Base-by-base conservation (phyloP, 35 echinoderm and acorn worm genomes). In the Lytechinus pictus region DNA sequence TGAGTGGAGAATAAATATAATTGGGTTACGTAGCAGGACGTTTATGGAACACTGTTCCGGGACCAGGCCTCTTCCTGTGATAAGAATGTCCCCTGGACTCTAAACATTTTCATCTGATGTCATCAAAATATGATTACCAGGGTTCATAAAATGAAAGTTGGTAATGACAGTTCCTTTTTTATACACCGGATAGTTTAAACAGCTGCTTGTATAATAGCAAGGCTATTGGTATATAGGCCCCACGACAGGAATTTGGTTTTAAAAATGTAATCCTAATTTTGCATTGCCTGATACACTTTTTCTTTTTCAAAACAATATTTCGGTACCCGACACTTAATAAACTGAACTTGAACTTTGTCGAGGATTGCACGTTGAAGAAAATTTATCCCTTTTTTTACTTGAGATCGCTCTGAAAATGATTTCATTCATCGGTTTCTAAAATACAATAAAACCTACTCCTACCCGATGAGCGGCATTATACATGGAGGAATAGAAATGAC, bases 31-130 rank as follows among this genome's bases (percentile, higher is more conserved):
- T 79, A 79, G 66, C 66, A 79, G 66, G 66, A 79, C 66, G 8
- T 24, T 79, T 79, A 79, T 79, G 66, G 66, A 79, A 79, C 66
- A 24, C 66, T n/a, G 66, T 79, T 79, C 66, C 12, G 19, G 21
- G 66, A 24, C 66, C 66, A n/a, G 19, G 66, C 6, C 16, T 24
- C 66, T 79, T 7, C 16, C 66, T 79, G 66, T 79, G 66, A 24
- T 79, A 79, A 79, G 66, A 79, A 79, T 79, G 66, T 79, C 66
- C 66, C 66, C 66, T 79, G 66, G 66, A 79, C 66, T 79, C 66
- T 79, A 79, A n/a, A 24, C 19, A 79, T 79, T 79, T 79, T n/a
- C 66, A 79, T 79, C 66, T 79, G 66, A 79, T 79, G 66, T 79
- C 66, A 79, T 79, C 66, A 79, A 79, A 79, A 79, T 79, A 5